A percentile compares a stretch with the other conserved stretches of the same genome.
Evolutionary conservation across 2,797 vertebrate species (phyloP).

Genomic region (Lagorchestes hirsutus): DNA sequence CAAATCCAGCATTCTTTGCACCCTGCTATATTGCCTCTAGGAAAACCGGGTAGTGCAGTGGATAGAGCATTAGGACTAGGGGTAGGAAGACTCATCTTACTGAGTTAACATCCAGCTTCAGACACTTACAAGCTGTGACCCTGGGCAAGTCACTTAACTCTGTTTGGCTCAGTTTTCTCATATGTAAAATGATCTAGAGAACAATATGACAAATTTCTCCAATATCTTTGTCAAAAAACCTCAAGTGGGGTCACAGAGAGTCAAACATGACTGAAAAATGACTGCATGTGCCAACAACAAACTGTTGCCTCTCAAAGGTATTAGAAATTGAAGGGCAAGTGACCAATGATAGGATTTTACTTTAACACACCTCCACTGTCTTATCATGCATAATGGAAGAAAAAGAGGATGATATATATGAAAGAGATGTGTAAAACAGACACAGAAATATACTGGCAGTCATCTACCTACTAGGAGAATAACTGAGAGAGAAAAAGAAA

Average conservation of each 20-base stretch:
- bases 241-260: not conserved
- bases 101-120: not conserved
- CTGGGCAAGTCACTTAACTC: not conserved
- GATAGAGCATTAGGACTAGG: not conserved
- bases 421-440: not conserved
- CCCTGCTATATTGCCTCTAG: not conserved
- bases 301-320: not conserved
- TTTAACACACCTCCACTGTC: not conserved
- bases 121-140: not conserved
- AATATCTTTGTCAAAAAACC: not conserved
- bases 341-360: not conserved
- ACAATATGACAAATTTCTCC: not conserved
- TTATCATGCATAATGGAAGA: not conserved
- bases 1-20: not conserved
- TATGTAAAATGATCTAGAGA: not conserved
- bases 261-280: not conserved
- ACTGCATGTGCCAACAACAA: not conserved
- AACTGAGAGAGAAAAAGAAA: not conserved
- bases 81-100: not conserved
- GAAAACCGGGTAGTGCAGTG: not conserved
- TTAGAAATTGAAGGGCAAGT: not conserved
- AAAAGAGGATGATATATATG: not conserved
- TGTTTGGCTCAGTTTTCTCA: not conserved
- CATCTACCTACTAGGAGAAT: not conserved
- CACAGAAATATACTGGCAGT: not conserved